A percentile compares a stretch with the other conserved stretches of the same genome.
These are phyloP conservation scores for Cephalotes varians DNA, from an alignment of 2,888 invertebrate species.

Conservation along the genomic window DNA sequence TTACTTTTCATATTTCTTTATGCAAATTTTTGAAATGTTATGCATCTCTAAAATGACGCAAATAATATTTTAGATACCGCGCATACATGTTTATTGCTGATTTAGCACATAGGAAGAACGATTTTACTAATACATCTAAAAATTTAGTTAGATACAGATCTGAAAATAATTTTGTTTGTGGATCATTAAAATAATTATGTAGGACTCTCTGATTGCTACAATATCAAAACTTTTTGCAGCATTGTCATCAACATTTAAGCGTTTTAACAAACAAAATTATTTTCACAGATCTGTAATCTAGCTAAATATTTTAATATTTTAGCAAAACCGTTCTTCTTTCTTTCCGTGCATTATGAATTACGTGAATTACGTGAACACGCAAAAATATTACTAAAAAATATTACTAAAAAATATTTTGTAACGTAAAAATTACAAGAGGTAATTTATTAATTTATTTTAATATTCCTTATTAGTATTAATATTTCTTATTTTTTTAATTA, in stretches of 20 bases:
- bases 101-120: background rate
- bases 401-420: constrained; percentile 8
- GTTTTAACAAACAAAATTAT: no score
- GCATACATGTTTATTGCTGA: background rate
- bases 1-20: constrained; percentile 10
- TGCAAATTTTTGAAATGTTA: background rate
- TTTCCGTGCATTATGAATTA: no score
- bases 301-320: no score
- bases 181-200: no score
- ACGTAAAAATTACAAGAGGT: background rate
- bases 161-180: no score
- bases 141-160: no score
- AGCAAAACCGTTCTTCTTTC: no score
- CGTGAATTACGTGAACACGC: background rate
- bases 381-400: background rate
- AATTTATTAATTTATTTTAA: background rate
- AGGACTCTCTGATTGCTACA: no score
- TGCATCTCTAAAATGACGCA: background rate
- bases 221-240: no score
- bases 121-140: no score
- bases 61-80: constrained; percentile 15
- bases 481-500: background rate
- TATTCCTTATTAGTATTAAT: background rate
- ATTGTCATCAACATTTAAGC: no score
- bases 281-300: no score